Base-by-base conservation (phyloP, 2,797 vertebrate species). In the Oreortyx pictus region DNA sequence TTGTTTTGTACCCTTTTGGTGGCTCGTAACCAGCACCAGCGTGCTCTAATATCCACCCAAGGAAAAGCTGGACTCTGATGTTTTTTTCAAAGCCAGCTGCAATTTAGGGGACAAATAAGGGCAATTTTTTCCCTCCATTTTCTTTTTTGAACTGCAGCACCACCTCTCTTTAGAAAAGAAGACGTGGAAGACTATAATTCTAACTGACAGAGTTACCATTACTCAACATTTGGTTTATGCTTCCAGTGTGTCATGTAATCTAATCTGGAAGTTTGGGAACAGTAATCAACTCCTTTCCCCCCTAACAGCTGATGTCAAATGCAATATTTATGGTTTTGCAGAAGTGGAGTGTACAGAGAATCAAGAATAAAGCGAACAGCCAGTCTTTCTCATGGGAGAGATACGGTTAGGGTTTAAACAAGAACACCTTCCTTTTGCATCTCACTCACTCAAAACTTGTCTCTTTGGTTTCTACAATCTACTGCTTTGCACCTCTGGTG, bases 151-250 rank as follows among this genome's bases (percentile, higher is more conserved):
- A 60, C 68, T 66, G 78, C 1, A 7, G 76, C 24, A 41, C 71
- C 87, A 57, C 47, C 62, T 79, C 67, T 91, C 64, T 87, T 80
- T 59, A 72, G 60, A 64, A 89, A 89, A 83, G 90, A 97, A 74
- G 50, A 46, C 31, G 19, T 10, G 70, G 68, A 86, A 59, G 14
- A 14, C 52, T 50, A 41, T 93, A 73, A 93, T 87, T 90, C 39
- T 74, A 75, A 91, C 57, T 54, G 82, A 85, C 85, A 35, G 43
- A 25, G 33, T 50, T 82, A 44, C 84, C 72, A 85, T 93, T 71
- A 80, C 62, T 85, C 85, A 71, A 89, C 86, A 60, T 83, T 94
- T 89, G 39, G n/a, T 86, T 96, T 76, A 70, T 19, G 35, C 52
- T 80, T 89, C 62, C 75, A 52, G 14, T 61, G 35, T 43, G 70